These are phyloP conservation scores for Mastacembelus armatus DNA, from an alignment of 2,797 vertebrate genomes.

Conservation along the genomic window DNA sequence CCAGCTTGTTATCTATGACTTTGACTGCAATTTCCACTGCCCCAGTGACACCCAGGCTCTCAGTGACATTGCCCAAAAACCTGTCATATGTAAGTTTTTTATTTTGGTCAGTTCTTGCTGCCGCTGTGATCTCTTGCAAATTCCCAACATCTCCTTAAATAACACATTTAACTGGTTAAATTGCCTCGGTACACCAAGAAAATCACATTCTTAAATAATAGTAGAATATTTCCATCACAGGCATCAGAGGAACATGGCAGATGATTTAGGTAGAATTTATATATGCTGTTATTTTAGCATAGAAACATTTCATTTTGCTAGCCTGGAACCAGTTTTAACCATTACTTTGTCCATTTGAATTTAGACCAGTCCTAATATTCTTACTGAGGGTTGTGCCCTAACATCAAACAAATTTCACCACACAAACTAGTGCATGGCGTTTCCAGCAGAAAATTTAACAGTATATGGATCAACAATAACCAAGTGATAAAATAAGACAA, in stretches of 20 bases:
- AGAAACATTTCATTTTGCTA: background rate
- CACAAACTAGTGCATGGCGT: background rate
- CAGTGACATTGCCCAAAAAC: constrained; percentile 85
- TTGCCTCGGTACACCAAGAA: too few relatives aligned
- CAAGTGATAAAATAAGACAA: too few relatives aligned
- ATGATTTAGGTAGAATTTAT: too few relatives aligned
- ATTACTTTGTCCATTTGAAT: too few relatives aligned
- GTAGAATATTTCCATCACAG: background rate
- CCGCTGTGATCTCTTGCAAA: background rate
- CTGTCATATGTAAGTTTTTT: constrained; percentile 76
- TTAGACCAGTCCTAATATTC: too few relatives aligned
- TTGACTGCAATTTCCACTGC: constrained; percentile 84
- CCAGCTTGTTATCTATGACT: constrained; percentile 84
- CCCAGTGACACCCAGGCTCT: constrained; percentile 71
- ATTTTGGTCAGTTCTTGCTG: background rate
- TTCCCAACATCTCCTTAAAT: background rate
- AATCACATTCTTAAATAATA: too few relatives aligned
- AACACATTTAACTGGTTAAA: too few relatives aligned
- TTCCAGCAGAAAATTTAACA: too few relatives aligned
- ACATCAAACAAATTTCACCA: background rate
- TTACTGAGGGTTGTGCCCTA: too few relatives aligned
- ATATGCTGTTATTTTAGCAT: background rate
- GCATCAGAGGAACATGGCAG: background rate
- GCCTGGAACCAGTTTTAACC: background rate
- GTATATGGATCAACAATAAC: too few relatives aligned